Percentiles rank a stretch among this genome's conserved stretches.
Conservation (phyloP, 2,113 vertebrate genomes). For the Mus pahari region DNA sequence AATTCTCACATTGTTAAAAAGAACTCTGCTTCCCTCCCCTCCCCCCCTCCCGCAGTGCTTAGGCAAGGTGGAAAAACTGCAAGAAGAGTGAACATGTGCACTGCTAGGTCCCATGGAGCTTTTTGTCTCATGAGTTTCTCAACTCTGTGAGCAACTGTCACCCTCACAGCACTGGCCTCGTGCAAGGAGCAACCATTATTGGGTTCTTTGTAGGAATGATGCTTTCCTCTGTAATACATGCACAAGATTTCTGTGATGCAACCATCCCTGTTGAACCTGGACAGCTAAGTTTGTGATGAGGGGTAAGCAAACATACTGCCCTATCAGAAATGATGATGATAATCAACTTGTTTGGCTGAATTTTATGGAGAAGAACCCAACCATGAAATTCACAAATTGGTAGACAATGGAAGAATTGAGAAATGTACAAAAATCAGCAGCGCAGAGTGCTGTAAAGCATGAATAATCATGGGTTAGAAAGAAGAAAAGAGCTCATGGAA, state of each 20-base stretch:
- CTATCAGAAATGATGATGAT: neutral
- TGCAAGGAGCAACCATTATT: neutral
- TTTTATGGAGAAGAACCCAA: neutral
- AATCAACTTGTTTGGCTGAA: neutral
- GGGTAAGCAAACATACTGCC: neutral
- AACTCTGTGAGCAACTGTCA: neutral
- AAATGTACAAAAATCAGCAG: neutral
- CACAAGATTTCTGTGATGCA: neutral
- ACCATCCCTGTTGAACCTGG: neutral
- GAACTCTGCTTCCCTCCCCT: neutral
- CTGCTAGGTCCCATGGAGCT: neutral
- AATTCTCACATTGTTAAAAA: conserved; percentile 59
- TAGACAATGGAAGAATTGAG: neutral
- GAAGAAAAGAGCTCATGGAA: neutral
- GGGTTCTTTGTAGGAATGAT: neutral
- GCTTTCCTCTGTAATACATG: neutral
- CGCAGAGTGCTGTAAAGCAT: neutral
- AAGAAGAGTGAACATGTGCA: neutral
- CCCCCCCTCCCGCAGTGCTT: no score
- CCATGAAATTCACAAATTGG: neutral
- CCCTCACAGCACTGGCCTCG: neutral
- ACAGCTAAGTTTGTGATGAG: neutral
- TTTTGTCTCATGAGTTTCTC: neutral
- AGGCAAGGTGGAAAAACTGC: neutral
- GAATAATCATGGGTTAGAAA: neutral